Percentiles rank a stretch among this genome's conserved stretches.
phyloP scores from a whole-genome alignment of 1,140 invertebrate species.

The Araneus ventricosus region DNA sequence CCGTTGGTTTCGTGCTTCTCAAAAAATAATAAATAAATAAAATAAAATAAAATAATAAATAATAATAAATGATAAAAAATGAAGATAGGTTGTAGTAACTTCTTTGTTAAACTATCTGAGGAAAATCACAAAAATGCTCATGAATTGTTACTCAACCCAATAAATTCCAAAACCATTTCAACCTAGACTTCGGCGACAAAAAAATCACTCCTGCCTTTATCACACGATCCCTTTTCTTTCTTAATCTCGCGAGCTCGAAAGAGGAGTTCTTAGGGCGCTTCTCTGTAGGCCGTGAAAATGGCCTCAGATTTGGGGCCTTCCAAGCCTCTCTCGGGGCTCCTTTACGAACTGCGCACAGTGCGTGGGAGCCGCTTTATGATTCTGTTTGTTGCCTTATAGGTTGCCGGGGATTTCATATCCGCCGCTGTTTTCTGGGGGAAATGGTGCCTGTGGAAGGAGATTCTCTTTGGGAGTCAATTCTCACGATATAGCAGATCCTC shows the following conservation, averaged over 20 bases:
- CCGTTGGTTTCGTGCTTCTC: too few relatives aligned
- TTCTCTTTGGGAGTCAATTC: background rate
- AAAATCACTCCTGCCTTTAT: background rate
- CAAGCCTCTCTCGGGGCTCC: background rate
- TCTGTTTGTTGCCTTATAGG: conserved; percentile 16
- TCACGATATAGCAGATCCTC: too few relatives aligned
- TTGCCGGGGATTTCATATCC: conserved; percentile 10
- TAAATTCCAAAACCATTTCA: too few relatives aligned
- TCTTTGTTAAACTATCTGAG: too few relatives aligned
- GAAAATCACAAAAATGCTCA: too few relatives aligned
- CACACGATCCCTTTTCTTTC: background rate
- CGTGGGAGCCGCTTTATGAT: conserved; percentile 24
- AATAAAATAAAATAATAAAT: too few relatives aligned
- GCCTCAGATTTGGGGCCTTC: conserved; percentile 15
- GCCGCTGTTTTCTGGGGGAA: background rate
- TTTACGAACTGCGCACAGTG: background rate
- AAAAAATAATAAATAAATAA: too few relatives aligned
- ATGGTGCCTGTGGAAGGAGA: background rate
- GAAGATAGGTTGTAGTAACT: too few relatives aligned
- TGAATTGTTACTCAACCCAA: too few relatives aligned
- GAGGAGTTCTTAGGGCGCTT: background rate
- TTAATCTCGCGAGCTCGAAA: background rate
- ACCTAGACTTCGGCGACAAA: background rate
- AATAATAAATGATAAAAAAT: too few relatives aligned
- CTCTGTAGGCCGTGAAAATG: background rate